Conservation (phyloP, 1,140 invertebrate genomes). For the Andrena cerasifolii region DNA sequence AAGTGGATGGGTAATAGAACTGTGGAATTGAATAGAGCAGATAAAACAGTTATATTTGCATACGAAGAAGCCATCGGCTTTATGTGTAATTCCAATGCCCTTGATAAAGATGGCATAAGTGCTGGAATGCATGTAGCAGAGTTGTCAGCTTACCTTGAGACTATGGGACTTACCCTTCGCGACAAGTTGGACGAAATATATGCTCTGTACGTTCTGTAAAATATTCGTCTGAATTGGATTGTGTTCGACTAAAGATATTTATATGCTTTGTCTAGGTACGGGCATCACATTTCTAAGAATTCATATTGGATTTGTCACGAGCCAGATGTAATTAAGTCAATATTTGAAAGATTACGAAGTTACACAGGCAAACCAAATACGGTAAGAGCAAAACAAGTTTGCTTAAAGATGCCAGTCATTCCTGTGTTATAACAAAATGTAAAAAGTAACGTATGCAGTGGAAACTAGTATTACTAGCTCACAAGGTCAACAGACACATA, state of each 20-base stretch:
- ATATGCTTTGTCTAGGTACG: slow-evolving; percentile 84
- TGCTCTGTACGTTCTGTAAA: slow-evolving; percentile 81
- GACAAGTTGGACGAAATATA: slow-evolving; percentile 93
- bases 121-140: slow-evolving; percentile 92
- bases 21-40: slow-evolving; percentile 86
- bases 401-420: background rate
- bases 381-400: slow-evolving; percentile 81
- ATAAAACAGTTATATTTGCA: slow-evolving; percentile 93
- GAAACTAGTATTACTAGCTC: slow-evolving; percentile 14
- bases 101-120: slow-evolving; percentile 98
- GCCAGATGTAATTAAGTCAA: slow-evolving; percentile 85
- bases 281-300: slow-evolving; percentile 92
- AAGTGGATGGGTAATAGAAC: slow-evolving; percentile 99
- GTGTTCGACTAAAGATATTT: slow-evolving; percentile 62
- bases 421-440: background rate
- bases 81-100: slow-evolving; percentile 93
- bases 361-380: slow-evolving; percentile 84
- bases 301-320: slow-evolving; percentile 96
- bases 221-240: slow-evolving; percentile 15
- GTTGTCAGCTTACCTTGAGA: slow-evolving; percentile 89
- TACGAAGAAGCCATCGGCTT: slow-evolving; percentile 98
- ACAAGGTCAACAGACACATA: slow-evolving; percentile 42
- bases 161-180: slow-evolving; percentile 85
- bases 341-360: slow-evolving; percentile 93
- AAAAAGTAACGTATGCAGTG: background rate